Evolutionary conservation across 1,140 invertebrate species (phyloP), one percentile per base, ranked within the genome.

Genomic region (Meloidogyne chitwoodi): DNA sequence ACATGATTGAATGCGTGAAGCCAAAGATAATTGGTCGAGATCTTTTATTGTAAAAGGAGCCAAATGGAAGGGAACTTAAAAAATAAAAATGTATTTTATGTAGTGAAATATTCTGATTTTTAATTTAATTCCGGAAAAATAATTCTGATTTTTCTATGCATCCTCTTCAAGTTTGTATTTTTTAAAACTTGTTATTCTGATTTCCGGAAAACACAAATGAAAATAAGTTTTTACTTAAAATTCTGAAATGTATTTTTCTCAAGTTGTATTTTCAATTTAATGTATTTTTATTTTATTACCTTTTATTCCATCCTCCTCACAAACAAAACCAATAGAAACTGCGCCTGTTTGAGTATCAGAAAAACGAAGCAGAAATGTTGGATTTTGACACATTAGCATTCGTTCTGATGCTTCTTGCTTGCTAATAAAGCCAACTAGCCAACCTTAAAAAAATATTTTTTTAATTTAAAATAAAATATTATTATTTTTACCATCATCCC

Each of bases 321-420:
- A 87, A 29, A 87, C 86, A 71, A 86, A 86, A 24, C 85, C 85
- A 66, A 86, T 87, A 22, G 79, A 81, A 5, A 86, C 81, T 48
- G 86, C 85, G 31, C 85, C 85, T n/a, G 86, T 87, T 70, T 83
- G 83, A 61, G 84, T 86, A 79, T 86, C 85, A 61, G 79, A 83
- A 74, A 87, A 86, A n/a, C 85, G 74, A 2, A 86, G 56, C 68
- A 86, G 69, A 69, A 86, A 86, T 10, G 83, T 82, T 5, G 81
- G 69, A 41, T 77, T 76, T 12, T 77, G 77, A 12, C 27, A 68
- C 68, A 77, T 78, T 12, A 83, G 38, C 86, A 86, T 87, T 10
- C 73, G 41, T 67, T 81, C 61, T 38, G 85, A 83, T 2, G 85
- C 85, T 31, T 85, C 84, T 6, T 87, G 68, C 73, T 87, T 87